Evolutionary conservation across 2,888 invertebrate genomes (phyloP), one percentile per base, ranked within the genome.

Genomic region (Parnassius glacialis): DNA sequence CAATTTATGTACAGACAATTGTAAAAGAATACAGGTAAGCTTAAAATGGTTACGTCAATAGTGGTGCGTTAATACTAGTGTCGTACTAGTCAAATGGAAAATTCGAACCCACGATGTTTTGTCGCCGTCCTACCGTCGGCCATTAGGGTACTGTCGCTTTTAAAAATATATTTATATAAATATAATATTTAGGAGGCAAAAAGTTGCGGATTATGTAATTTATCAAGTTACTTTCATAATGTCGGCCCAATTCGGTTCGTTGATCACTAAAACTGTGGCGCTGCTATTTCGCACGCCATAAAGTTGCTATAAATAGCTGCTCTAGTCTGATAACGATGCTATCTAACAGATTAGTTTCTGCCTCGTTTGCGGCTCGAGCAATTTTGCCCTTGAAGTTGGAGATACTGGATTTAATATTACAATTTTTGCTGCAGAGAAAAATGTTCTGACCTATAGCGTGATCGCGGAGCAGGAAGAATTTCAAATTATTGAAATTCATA

Each of bases 291-390:
- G 43, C 61, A 62, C 57, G 52, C 47, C 53, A 53, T 57, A 57
- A 57, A 62, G 42, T 16, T 13, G 52, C 56, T 57, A 61, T 57
- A 57, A 62, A 57, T 62, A 57, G 43, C 57, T 42, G n/a, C 48
- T 53, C 57, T 34, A 44, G 59, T 41, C 43, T 48, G 47, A 57
- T 55, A 45, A 60, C 52, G 57, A 53, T 53, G 48, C 48, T 57
- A 61, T 57, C 48, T 57, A 62, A 48, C 52, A 62, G 57, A 62
- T 62, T 57, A 62, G 43, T 62, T 62, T 62, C 61, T 50, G 57
- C 57, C 56, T 57, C 61, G 48, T 62, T 57, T 62, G 48, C 61
- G 52, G 11, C 56, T 45, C 5, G 42, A 53, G 42, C 47, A 16
- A 48, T 52, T 45, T 20, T 52, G 57, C 43, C 57, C 48, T 57